These are phyloP conservation scores for Avahi laniger DNA, from an alignment of 2,797 vertebrate species.

Conservation along the genomic window DNA sequence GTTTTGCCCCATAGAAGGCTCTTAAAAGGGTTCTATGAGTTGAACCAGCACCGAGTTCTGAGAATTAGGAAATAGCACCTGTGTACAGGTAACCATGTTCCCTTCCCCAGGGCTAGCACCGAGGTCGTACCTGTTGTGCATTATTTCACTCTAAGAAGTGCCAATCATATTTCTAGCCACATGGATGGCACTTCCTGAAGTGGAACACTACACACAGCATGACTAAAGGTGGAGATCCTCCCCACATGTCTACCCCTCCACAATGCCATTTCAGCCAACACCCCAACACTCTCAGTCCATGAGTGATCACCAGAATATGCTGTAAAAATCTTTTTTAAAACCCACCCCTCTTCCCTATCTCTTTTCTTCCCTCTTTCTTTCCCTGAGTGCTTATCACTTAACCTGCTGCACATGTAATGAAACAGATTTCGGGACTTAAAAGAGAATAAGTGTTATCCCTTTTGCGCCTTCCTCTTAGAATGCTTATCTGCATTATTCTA, in stretches of 20 bases:
- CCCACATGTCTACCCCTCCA: no score
- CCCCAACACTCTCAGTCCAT: not conserved
- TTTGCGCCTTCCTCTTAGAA: not conserved
- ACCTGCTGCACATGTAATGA: not conserved
- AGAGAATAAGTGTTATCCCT: not conserved
- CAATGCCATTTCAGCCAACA: not conserved
- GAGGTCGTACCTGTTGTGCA: not conserved
- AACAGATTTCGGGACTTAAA: not conserved
- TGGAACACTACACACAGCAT: constrained; percentile 22
- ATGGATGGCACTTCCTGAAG: constrained; percentile 41
- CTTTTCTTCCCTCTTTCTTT: not conserved
- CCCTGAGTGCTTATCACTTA: not conserved
- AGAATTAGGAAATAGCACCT: not conserved
- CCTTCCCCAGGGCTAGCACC: not conserved
- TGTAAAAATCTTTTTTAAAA: not conserved
- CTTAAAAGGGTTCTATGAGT: not conserved
- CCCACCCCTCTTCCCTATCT: not conserved
- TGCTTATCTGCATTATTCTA: not conserved
- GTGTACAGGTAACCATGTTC: not conserved
- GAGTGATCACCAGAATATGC: not conserved
- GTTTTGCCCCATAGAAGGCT: not conserved
- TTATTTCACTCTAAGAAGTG: constrained; percentile 56
- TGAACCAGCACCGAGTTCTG: not conserved
- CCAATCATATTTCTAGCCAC: constrained; percentile 27
- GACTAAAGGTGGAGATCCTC: not conserved